These are phyloP conservation scores for Apamea crenata DNA, from an alignment of 2,888 invertebrate species.

Conservation along the genomic window DNA sequence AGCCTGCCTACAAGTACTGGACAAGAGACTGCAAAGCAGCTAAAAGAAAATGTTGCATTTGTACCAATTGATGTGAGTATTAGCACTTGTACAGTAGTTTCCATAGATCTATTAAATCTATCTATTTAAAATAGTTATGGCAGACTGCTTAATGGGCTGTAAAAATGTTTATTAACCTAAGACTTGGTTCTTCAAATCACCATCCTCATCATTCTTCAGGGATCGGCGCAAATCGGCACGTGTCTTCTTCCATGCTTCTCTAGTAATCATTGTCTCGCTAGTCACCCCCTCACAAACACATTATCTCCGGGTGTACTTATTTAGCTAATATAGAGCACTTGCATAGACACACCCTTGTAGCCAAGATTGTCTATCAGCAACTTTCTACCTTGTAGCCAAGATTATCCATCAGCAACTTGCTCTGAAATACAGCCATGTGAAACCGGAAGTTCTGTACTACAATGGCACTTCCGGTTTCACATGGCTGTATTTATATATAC, in stretches of 20 bases:
- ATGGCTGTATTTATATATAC: too few relatives aligned
- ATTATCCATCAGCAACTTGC: neutral
- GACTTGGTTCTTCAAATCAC: neutral
- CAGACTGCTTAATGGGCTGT: neutral
- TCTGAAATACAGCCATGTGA: neutral
- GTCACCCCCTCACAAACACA: neutral
- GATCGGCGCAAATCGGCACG: neutral
- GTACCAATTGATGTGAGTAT: constrained; percentile 95
- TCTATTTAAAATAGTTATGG: neutral
- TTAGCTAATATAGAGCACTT: too few relatives aligned
- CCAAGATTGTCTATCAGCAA: too few relatives aligned
- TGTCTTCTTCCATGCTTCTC: neutral
- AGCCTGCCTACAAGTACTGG: constrained; percentile 95
- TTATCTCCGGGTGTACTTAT: too few relatives aligned
- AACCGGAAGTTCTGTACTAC: neutral
- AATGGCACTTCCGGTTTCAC: too few relatives aligned
- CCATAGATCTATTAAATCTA: too few relatives aligned
- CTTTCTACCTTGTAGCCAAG: neutral
- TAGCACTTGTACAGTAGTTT: neutral
- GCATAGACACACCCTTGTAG: too few relatives aligned
- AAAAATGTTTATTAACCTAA: neutral
- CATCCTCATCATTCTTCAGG: neutral
- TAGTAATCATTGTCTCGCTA: neutral
- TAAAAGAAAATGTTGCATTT: constrained; percentile 95
- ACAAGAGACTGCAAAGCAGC: constrained; percentile 93